Evolutionary conservation across 1,140 invertebrate species (phyloP).

Genomic region (Eumeta japonica): DNA sequence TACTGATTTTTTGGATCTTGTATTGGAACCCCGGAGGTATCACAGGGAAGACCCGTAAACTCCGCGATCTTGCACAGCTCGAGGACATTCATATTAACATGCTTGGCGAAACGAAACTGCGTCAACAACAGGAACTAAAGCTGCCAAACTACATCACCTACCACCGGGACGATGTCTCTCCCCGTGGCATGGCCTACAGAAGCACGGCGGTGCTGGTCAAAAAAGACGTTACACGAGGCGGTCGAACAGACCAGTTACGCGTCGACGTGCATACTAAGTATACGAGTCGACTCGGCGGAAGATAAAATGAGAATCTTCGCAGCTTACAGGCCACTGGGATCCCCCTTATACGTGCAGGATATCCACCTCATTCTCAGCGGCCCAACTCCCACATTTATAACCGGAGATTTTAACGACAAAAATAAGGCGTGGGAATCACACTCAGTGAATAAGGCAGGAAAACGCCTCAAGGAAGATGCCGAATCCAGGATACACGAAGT

Average conservation of each 20-base stretch:
- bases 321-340: neutral
- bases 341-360: neutral
- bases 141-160: constrained; percentile 6
- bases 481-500: too few relatives aligned
- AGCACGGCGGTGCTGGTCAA: too few relatives aligned
- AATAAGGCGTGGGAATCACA: too few relatives aligned
- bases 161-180: constrained; percentile 1
- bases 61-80: too few relatives aligned
- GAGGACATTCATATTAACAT: constrained; percentile 4
- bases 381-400: neutral
- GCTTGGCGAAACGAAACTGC: constrained; percentile 3
- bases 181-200: neutral
- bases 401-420: constrained; percentile 6
- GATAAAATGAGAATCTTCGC: neutral
- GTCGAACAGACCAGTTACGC: neutral
- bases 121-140: neutral
- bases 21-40: too few relatives aligned
- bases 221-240: constrained; percentile 4
- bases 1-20: too few relatives aligned
- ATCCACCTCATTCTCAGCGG: neutral
- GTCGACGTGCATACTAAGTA: neutral
- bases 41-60: neutral
- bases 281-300: neutral
- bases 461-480: too few relatives aligned
- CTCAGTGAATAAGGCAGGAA: too few relatives aligned